These are phyloP conservation scores for Acyrthosiphon pisum DNA, from an alignment of 1,140 invertebrate genomes.

Conservation along the genomic window DNA sequence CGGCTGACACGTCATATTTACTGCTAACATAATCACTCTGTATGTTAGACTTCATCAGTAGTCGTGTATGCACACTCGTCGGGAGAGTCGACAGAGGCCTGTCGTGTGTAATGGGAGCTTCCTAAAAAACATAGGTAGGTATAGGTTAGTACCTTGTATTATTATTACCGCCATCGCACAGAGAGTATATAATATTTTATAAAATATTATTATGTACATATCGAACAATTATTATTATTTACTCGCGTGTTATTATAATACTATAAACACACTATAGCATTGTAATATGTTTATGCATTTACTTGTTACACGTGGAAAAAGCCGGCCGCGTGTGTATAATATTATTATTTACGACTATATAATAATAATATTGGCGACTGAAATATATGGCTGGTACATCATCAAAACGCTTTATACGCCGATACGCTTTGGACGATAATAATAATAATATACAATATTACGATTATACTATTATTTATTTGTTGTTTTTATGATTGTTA, in stretches of 20 bases:
- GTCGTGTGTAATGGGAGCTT: not conserved
- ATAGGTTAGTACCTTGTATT: not conserved
- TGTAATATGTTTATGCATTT: not conserved
- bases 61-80: not conserved
- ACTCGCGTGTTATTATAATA: constrained; percentile 5
- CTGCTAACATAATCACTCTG: not conserved
- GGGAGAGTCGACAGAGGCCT: not conserved
- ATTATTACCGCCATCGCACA: not conserved
- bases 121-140: not conserved
- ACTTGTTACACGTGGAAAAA: not conserved
- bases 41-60: not conserved
- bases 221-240: constrained; percentile 21
- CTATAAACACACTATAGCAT: not conserved
- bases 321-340: not conserved
- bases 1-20: too few relatives aligned
- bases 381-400: too few relatives aligned
- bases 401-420: not conserved
- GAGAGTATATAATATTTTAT: not conserved
- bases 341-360: not conserved
- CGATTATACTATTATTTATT: constrained; percentile 12
- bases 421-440: not conserved
- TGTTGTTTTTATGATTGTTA: not conserved
- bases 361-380: constrained; percentile 11
- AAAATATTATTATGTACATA: not conserved
- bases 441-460: not conserved